phyloP scores from a whole-genome alignment of 1,140 invertebrate species.

The Cydia fagiglandana region DNA sequence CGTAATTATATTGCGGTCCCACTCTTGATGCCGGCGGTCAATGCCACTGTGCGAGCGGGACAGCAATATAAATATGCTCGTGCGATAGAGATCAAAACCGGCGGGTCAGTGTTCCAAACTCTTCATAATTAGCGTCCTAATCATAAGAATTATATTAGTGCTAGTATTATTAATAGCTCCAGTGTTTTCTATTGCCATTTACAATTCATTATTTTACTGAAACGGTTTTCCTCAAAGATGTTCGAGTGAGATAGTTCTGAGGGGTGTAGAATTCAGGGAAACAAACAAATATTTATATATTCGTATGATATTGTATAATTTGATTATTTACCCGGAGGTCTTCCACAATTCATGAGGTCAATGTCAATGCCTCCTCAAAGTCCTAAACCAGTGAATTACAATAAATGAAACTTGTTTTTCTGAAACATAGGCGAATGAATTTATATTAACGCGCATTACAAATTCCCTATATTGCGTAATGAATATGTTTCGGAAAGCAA shows the following conservation, averaged over 20 bases:
- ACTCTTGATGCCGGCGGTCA: no score
- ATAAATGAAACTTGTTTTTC: slow-evolving; percentile 33
- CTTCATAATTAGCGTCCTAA: no score
- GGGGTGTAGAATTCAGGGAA: slow-evolving; percentile 2
- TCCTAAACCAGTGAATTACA: slow-evolving; percentile 26
- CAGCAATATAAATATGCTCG: no score
- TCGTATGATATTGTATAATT: not conserved
- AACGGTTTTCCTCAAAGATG: not conserved
- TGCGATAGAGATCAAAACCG: no score
- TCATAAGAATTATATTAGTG: no score
- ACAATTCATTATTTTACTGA: not conserved
- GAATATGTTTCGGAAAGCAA: not conserved
- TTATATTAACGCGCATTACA: not conserved
- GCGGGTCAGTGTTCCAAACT: no score
- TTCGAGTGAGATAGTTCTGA: not conserved
- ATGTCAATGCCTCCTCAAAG: slow-evolving; percentile 36
- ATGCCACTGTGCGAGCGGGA: no score
- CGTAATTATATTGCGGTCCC: no score
- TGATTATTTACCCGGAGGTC: slow-evolving; percentile 18
- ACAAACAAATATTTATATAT: slow-evolving; percentile 12
- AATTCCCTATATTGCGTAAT: not conserved
- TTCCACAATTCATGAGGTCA: slow-evolving; percentile 45
- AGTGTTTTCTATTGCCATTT: not conserved
- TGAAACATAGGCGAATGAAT: not conserved
- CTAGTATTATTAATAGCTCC: not conserved